A percentile compares a stretch with the other conserved stretches of the same genome.
phyloP scores from a whole-genome alignment of 2,113 vertebrate species.

The Chaenocephalus aceratus region DNA sequence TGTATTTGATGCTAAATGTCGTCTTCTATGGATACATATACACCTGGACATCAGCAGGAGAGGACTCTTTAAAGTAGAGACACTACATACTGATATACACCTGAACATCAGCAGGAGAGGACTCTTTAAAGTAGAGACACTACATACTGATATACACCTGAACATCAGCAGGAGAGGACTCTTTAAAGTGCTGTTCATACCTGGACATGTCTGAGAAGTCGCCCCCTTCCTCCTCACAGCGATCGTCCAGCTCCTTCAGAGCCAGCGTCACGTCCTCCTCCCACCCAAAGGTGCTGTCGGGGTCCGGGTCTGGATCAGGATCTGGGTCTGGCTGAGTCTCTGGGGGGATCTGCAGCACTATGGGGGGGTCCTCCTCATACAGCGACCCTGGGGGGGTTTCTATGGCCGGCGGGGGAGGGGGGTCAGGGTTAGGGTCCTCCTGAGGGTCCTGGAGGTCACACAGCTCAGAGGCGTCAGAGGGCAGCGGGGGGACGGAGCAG shows the following conservation, averaged over 20 bases:
- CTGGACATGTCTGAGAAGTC: slow-evolving; percentile 95
- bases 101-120: too few species aligned
- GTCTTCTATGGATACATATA: too few species aligned
- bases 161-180: too few species aligned
- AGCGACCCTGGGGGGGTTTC: slow-evolving; percentile 91
- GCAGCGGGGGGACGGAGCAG: slow-evolving; percentile 87
- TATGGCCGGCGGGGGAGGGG: slow-evolving; percentile 81
- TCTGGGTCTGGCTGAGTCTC: slow-evolving; percentile 53
- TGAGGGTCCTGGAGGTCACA: slow-evolving; percentile 85
- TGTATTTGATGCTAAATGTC: too few species aligned
- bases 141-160: too few species aligned
- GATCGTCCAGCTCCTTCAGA: slow-evolving; percentile 95
- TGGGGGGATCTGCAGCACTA: slow-evolving; percentile 45
- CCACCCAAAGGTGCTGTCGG: slow-evolving; percentile 87
- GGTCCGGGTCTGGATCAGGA: slow-evolving; percentile 77
- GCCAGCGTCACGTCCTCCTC: slow-evolving; percentile 97
- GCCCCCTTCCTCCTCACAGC: slow-evolving; percentile 93
- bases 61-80: too few species aligned
- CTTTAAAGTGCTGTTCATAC: slow-evolving; percentile 66
- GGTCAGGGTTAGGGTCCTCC: slow-evolving; percentile 83
- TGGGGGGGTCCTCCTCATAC: slow-evolving; percentile 87
- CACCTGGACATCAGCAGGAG: too few species aligned
- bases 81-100: too few species aligned
- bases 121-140: too few species aligned
- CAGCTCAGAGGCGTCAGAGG: slow-evolving; percentile 87